Evolutionary conservation across 2,113 vertebrate genomes (phyloP).

Genomic region (Calidris pugnax): DNA sequence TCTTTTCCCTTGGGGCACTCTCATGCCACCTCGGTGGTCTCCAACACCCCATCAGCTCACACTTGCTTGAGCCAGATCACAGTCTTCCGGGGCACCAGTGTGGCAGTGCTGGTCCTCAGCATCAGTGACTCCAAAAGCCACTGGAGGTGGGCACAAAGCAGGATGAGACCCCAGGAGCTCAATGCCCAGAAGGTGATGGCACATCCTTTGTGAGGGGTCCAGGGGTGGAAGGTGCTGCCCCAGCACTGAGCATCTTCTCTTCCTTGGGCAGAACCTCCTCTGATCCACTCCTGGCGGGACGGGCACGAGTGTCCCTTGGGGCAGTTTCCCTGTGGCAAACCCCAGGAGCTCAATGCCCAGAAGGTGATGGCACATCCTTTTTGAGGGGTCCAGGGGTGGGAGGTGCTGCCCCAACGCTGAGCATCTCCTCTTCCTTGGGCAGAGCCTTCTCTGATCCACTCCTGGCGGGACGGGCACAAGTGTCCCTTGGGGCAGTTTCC

Average conservation of each 20-base stretch:
- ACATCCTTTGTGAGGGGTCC: background rate
- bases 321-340: conserved; percentile 74
- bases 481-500: conserved; percentile 77
- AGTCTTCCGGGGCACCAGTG: rapidly evolving
- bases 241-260: background rate
- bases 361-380: background rate
- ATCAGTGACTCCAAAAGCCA: background rate
- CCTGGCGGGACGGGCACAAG: background rate
- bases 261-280: background rate
- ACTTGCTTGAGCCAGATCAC: rapidly evolving
- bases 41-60: background rate
- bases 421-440: background rate
- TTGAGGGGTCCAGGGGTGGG: background rate
- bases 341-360: background rate
- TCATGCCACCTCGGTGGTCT: background rate
- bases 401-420: background rate
- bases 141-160: background rate
- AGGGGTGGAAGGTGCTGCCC: background rate
- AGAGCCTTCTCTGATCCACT: background rate
- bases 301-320: conserved; percentile 67
- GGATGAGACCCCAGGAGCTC: background rate
- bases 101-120: background rate
- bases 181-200: rapidly evolving
- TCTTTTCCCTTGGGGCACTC: too few relatives aligned
- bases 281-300: background rate